Evolutionary conservation across 2,797 vertebrate genomes (phyloP), one percentile per base, ranked within the genome.

Genomic region (Hypotaenidia philippensis): DNA sequence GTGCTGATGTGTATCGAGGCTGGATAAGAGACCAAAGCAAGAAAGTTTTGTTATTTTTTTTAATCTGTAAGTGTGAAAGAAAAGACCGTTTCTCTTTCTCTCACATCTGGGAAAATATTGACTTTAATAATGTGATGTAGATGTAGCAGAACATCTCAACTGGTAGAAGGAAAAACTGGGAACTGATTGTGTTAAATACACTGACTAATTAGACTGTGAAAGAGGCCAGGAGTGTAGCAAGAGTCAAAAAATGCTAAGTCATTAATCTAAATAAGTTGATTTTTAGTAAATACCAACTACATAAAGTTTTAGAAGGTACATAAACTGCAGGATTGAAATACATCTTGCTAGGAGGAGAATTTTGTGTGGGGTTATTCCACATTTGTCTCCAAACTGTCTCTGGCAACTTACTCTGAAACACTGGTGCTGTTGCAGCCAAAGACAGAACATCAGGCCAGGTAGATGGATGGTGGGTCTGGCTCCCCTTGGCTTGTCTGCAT

Each of bases 11-110:
- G 4, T 64, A 47, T 50, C 57, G n/a, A 82, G 41, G 45, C 36
- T 89, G 69, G 26, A 34, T 72, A 82, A 92, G 72, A 84, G 32
- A 91, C 75, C 68, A 92, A 91, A 93, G 45, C 53, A 87, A 64
- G 20, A 6, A 65, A 72, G 12, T 6, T 23, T 29, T 14, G 49
- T 49, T 57, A 20, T 20, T 44, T 31, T 45, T 61, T 47, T 66
- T 47, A 1, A 47, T 50, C 20, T 83, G 23, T 32, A 34, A 31
- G n/a, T 61, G 16, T 56, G 60, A 82, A 86, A 64, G 44, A 76
- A 78, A 85, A 55, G 1, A 61, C 13, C n/a, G 29, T 38, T 91
- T 93, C 31, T 90, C 34, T 18, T 63, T 82, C 79, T 65, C 55
- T 86, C 10, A 0, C 59, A 17, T 60, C 10, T 77, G 36, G 47